Percentiles rank a stretch among this genome's conserved stretches.
These are phyloP conservation scores for Ips typographus DNA, from an alignment of 1,140 invertebrate genomes.

Conservation along the genomic window DNA sequence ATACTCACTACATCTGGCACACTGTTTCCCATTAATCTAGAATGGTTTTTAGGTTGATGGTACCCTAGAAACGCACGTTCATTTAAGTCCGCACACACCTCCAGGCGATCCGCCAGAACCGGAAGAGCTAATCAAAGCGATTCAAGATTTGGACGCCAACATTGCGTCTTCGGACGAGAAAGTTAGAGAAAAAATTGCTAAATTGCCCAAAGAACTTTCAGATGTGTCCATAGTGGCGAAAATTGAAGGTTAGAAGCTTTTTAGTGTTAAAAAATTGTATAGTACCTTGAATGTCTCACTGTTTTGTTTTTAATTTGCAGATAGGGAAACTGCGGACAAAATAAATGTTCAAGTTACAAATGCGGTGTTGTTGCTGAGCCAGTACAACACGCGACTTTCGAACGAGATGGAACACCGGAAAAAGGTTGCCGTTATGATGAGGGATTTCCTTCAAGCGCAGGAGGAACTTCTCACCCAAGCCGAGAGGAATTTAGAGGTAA, in stretches of 20 bases:
- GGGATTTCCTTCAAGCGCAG: slow-evolving; percentile 84
- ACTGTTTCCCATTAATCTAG: neutral
- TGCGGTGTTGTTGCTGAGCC: slow-evolving; percentile 79
- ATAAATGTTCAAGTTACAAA: slow-evolving; percentile 79
- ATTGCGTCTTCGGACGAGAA: slow-evolving; percentile 92
- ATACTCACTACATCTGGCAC: neutral
- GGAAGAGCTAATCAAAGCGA: slow-evolving; percentile 80
- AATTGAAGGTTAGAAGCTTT: slow-evolving; percentile 65
- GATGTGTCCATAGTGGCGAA: slow-evolving; percentile 83
- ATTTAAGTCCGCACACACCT: slow-evolving; percentile 73
- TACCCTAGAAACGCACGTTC: slow-evolving; percentile 71
- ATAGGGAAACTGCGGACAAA: slow-evolving; percentile 71
- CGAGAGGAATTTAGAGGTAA: slow-evolving; percentile 82
- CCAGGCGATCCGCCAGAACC: slow-evolving; percentile 83
- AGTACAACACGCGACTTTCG: slow-evolving; percentile 84
- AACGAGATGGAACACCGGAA: slow-evolving; percentile 87
- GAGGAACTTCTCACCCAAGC: slow-evolving; percentile 80
- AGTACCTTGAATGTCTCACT: neutral
- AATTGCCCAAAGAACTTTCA: slow-evolving; percentile 90
- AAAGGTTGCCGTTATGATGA: slow-evolving; percentile 80
- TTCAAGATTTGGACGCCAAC: slow-evolving; percentile 77
- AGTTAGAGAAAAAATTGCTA: slow-evolving; percentile 90
- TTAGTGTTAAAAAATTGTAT: neutral
- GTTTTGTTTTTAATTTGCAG: slow-evolving; percentile 48
- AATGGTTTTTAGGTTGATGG: slow-evolving; percentile 62